Evolutionary conservation across 2,113 vertebrate genomes (phyloP).

Genomic region (Bettongia penicillata): DNA sequence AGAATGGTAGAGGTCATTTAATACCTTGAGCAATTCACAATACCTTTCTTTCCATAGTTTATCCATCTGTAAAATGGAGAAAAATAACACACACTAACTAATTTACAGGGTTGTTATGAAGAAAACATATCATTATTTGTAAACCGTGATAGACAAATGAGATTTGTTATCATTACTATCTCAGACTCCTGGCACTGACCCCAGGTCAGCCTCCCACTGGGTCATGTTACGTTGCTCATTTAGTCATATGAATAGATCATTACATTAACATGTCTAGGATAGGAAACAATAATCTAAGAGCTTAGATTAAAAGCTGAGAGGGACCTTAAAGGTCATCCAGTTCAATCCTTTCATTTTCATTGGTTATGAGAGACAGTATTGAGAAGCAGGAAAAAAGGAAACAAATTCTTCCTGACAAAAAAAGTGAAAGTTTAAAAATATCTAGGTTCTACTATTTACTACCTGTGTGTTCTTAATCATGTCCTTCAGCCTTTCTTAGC

Average conservation of each 20-base stretch:
- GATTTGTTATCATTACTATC: neutral
- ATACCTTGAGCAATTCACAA: neutral
- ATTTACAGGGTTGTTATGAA: neutral
- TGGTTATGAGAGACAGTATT: neutral
- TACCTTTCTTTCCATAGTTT: neutral
- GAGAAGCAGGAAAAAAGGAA: neutral
- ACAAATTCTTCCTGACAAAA: neutral
- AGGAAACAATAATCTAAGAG: neutral
- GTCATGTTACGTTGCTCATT: neutral
- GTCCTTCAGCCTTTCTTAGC: neutral
- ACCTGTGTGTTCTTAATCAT: neutral
- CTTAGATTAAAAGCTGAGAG: neutral
- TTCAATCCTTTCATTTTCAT: neutral
- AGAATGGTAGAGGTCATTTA: neutral
- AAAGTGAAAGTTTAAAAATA: neutral
- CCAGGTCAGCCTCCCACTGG: neutral
- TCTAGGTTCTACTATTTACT: neutral
- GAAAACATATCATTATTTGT: neutral
- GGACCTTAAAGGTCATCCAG: neutral
- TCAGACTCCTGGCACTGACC: neutral
- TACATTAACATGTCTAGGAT: neutral
- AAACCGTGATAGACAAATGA: neutral
- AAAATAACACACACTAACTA: neutral
- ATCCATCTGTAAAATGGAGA: neutral
- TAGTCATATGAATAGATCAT: neutral